Evolutionary conservation across 1,140 invertebrate genomes (phyloP).

Genomic region (Drosophila parvula): DNA sequence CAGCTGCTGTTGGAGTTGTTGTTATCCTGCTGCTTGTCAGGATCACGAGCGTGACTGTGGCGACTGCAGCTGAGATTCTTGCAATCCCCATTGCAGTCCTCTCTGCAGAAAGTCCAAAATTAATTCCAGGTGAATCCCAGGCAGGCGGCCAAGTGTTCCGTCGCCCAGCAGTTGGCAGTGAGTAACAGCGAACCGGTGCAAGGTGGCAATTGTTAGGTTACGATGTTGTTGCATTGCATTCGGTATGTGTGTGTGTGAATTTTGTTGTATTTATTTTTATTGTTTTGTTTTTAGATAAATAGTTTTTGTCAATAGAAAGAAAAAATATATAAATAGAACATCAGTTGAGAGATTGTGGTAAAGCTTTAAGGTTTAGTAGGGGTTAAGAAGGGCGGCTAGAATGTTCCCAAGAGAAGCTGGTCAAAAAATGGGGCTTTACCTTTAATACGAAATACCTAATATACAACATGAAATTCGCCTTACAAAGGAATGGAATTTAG

Average conservation of each 20-base stretch:
- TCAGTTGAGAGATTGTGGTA: conserved; percentile 65
- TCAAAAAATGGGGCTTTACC: conserved; percentile 1
- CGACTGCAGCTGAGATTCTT: conserved; percentile 74
- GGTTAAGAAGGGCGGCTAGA: conserved; percentile 3
- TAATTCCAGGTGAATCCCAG: conserved; percentile 2
- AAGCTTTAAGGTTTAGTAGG: conserved; percentile 32
- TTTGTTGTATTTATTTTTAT: conserved; percentile 47
- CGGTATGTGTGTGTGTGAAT: conserved; percentile 31
- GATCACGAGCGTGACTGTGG: conserved; percentile 47
- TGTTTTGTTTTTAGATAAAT: conserved; percentile 46
- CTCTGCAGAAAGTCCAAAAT: conserved; percentile 27
- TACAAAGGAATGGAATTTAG: too few relatives aligned
- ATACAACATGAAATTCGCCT: neutral
- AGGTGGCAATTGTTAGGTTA: conserved; percentile 56
- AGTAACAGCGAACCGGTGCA: conserved; percentile 73
- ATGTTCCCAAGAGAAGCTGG: conserved; percentile 9
- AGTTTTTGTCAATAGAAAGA: conserved; percentile 66
- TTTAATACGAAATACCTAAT: neutral
- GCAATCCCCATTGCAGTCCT: conserved; percentile 71
- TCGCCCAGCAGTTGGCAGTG: conserved; percentile 79
- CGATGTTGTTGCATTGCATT: conserved; percentile 54
- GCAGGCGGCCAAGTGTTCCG: conserved; percentile 65
- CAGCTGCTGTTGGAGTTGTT: conserved; percentile 67
- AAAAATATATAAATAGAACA: conserved; percentile 72
- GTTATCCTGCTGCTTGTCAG: conserved; percentile 58